These are phyloP conservation scores for Peromyscus nudipes DNA, from an alignment of 2,797 vertebrate species.

Conservation along the genomic window DNA sequence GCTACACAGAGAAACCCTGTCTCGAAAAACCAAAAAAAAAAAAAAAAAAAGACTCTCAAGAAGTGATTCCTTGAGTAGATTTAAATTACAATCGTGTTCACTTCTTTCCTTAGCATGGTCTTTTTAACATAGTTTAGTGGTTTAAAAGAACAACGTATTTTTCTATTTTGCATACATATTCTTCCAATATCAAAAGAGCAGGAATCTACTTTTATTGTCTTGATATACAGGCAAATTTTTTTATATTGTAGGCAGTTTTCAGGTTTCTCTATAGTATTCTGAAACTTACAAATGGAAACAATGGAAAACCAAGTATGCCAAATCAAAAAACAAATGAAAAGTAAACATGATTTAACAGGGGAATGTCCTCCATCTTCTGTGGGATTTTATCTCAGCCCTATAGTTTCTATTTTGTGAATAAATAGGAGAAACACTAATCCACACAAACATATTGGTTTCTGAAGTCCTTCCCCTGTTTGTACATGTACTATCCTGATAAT, in stretches of 20 bases:
- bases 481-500: background rate
- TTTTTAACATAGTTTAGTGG: background rate
- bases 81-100: background rate
- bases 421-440: background rate
- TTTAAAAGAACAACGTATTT: background rate
- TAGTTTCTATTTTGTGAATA: background rate
- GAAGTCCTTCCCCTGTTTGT: background rate
- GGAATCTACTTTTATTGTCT: background rate
- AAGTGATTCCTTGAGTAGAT: background rate
- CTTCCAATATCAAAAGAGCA: background rate
- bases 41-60: background rate
- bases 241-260: background rate
- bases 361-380: background rate
- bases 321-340: background rate
- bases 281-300: background rate
- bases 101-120: background rate
- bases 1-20: too few species aligned
- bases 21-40: too few species aligned
- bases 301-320: background rate
- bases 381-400: background rate
- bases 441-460: background rate
- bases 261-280: background rate
- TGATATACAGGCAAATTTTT: background rate
- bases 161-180: background rate
- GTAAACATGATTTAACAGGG: background rate